phyloP scores from a whole-genome alignment of 2,888 invertebrate genomes.

The Acholoe squamosa region DNA sequence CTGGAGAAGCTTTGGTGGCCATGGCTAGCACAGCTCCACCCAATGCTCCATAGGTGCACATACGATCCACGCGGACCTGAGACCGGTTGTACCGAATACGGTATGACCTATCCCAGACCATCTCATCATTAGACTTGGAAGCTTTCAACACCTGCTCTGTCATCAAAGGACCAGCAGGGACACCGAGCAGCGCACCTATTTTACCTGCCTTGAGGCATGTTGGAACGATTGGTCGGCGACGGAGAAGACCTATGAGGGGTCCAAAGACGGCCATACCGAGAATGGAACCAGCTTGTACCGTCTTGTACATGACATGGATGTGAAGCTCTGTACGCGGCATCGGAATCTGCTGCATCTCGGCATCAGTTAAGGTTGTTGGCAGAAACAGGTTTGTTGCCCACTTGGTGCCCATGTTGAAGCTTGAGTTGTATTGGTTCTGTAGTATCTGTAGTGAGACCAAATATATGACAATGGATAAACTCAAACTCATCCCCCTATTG shows the following conservation, averaged over 20 bases:
- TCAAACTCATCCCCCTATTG: too few species aligned
- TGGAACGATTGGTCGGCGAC: conserved; percentile 10
- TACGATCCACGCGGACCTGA: conserved; percentile 63
- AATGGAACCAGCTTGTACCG: conserved; percentile 70
- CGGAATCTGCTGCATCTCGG: conserved; percentile 69
- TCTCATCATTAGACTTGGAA: conserved; percentile 72
- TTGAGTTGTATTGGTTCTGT: neutral
- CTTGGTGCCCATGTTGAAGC: conserved; percentile 38
- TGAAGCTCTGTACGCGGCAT: conserved; percentile 74
- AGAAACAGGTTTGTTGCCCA: conserved; percentile 52
- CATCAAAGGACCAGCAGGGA: conserved; percentile 71
- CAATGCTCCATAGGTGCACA: conserved; percentile 38
- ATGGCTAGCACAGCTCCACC: conserved; percentile 39
- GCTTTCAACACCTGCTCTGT: conserved; percentile 72
- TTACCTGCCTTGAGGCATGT: conserved; percentile 9
- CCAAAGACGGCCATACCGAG: conserved; percentile 64
- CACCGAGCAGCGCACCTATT: conserved; percentile 65
- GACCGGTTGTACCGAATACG: conserved; percentile 65
- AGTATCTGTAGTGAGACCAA: too few species aligned
- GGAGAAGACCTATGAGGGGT: conserved; percentile 49
- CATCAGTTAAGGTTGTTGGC: conserved; percentile 50
- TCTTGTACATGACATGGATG: conserved; percentile 75
- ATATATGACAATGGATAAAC: too few species aligned
- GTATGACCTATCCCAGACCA: conserved; percentile 71
- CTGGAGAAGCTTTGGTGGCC: neutral